A percentile compares a stretch with the other conserved stretches of the same genome.
phyloP scores from a whole-genome alignment of 2,888 invertebrate genomes.

The Imbricaverruca yamaguchii region DNA sequence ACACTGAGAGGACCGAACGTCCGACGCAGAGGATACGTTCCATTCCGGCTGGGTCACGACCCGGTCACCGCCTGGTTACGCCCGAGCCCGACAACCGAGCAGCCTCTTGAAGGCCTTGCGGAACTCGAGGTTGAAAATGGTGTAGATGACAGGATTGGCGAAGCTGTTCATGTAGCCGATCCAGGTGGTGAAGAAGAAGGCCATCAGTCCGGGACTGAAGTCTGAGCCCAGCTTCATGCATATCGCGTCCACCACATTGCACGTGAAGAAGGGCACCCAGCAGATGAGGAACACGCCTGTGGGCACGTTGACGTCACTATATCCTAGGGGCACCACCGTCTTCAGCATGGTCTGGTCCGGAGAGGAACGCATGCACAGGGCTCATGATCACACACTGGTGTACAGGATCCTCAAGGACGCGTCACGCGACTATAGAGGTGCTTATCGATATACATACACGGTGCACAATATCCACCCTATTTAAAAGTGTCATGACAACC shows the following conservation, averaged over 20 bases:
- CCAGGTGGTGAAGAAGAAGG: slow-evolving; percentile 94
- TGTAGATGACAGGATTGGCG: slow-evolving; percentile 48
- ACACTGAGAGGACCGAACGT: too few relatives aligned
- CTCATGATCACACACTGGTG: too few relatives aligned
- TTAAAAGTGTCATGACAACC: too few relatives aligned
- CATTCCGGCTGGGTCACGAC: too few relatives aligned
- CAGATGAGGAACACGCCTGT: slow-evolving; percentile 96
- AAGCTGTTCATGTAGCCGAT: slow-evolving; percentile 85
- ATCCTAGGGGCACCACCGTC: too few relatives aligned
- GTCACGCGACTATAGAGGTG: too few relatives aligned
- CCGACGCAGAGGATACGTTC: too few relatives aligned
- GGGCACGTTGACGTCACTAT: slow-evolving; percentile 36
- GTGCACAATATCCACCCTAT: too few relatives aligned
- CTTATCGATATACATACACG: too few relatives aligned
- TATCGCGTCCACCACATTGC: slow-evolving; percentile 93
- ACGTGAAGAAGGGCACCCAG: slow-evolving; percentile 99
- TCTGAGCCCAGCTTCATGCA: slow-evolving; percentile 74
- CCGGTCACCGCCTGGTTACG: slow-evolving; percentile 22
- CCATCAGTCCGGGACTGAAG: slow-evolving; percentile 75
- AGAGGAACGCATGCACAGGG: too few relatives aligned
- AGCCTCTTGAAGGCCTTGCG: slow-evolving; percentile 95
- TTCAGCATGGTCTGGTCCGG: too few relatives aligned
- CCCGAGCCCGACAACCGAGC: slow-evolving; percentile 44
- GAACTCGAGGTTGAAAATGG: slow-evolving; percentile 79
- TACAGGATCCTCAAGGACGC: too few relatives aligned